Evolutionary conservation across 1,140 invertebrate genomes (phyloP), one percentile per base, ranked within the genome.

Genomic region (Nasonia vitripennis): DNA sequence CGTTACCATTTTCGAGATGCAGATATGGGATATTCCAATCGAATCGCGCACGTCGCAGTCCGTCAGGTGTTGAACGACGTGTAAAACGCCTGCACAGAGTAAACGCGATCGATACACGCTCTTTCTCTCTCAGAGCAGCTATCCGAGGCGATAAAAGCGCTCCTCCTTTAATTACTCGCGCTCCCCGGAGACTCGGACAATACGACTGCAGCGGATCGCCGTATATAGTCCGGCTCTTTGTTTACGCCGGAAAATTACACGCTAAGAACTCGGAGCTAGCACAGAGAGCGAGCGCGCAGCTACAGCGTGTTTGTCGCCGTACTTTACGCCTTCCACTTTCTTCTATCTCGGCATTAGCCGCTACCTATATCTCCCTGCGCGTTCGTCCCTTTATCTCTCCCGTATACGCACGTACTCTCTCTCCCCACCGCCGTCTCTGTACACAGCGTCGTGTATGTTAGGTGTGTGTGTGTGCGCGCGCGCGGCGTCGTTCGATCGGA

Each of bases 401-500:
- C 11, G 37, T 74, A 62, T 20, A 80, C n/a, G 37, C 67, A 80
- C 41, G n/a, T 51, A 81, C 5, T 20, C 77, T 5, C 73, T 20
- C 41, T 67, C 31, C 3, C 17, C 17, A 2, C 17, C 27, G 1
- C 0, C 51, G 51, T 55, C 10, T 51, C 10, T 51, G 45, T 48
- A 48, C 62, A 68, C 55, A 37, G 2, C 55, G 14, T 10, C 14
- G 9, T 14, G 0, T 10, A 20, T 23, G 62, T 10, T n/a, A n/a
- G n/a, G 31, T 10, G 23, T 31, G 27, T 62, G 27, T 62, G 48
- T 34, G 77, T 34, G 7, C 3, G 27, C 27, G 27, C 27, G 27
- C 27, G 78, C 12, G 17, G 55, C 23, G 51, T 87, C 82, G 77
- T 77, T 70, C 79, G 87, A 89, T 87, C 84, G 78, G 80, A 87